Percentiles rank a stretch among this genome's conserved stretches.
phyloP scores from a whole-genome alignment of 2,797 vertebrate genomes.

The Pogonophryne albipinna region DNA sequence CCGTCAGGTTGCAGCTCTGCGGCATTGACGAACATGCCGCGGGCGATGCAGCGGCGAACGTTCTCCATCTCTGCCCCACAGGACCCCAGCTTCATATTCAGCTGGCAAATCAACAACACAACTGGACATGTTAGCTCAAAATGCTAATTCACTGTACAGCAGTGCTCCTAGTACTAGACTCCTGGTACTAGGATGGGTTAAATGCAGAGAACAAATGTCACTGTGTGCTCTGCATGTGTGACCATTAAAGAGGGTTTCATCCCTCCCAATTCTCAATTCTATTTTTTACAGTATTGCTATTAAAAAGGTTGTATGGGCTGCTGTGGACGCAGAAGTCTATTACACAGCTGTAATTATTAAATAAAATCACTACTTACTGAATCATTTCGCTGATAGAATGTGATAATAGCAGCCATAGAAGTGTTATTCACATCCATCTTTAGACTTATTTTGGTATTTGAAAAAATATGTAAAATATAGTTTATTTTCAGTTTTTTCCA shows the following conservation, averaged over 20 bases:
- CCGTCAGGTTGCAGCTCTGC: conserved; percentile 94
- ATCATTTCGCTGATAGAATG: neutral
- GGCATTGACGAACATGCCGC: conserved; percentile 92
- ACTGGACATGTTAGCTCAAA: neutral
- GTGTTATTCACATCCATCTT: neutral
- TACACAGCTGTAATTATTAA: neutral
- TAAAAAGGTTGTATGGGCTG: neutral
- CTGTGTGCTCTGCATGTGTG: no score
- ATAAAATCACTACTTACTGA: neutral
- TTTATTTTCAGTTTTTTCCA: neutral
- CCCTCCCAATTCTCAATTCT: no score
- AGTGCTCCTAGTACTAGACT: no score
- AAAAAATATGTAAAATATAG: neutral
- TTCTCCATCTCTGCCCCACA: conserved; percentile 85
- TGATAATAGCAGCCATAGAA: neutral
- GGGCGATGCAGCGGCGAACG: conserved; percentile 93
- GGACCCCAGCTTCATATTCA: conserved; percentile 90
- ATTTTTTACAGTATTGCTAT: neutral
- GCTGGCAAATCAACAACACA: conserved; percentile 73
- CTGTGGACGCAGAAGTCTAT: neutral
- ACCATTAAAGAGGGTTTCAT: no score
- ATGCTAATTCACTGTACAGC: neutral
- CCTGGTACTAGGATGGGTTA: no score
- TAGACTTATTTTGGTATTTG: neutral
- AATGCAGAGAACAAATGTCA: no score